phyloP scores from a whole-genome alignment of 1,140 invertebrate species.

The Bursaphelenchus mucronatus region DNA sequence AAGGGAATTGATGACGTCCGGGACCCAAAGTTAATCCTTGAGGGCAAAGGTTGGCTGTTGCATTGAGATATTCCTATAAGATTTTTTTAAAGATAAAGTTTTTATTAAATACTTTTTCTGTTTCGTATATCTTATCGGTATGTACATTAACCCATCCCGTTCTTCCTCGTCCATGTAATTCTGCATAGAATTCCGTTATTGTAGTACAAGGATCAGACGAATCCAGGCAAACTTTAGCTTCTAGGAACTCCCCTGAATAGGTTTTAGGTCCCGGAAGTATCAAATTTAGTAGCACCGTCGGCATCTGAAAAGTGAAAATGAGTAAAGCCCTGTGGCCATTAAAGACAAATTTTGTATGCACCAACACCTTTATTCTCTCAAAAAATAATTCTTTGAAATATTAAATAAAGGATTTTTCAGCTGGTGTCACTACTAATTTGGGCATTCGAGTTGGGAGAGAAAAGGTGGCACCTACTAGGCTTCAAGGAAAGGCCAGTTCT shows the following conservation, averaged over 20 bases:
- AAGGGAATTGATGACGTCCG: constrained; percentile 51
- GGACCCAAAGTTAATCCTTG: constrained; percentile 31
- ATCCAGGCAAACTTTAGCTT: constrained; percentile 49
- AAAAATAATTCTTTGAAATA: too few species aligned
- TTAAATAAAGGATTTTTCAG: too few species aligned
- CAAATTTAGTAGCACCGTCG: constrained; percentile 49
- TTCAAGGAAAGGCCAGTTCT: too few species aligned
- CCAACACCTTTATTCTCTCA: too few species aligned
- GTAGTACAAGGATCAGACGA: constrained; percentile 53
- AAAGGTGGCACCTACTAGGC: too few species aligned
- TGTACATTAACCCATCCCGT: constrained; percentile 60
- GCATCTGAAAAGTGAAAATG: constrained; percentile 46
- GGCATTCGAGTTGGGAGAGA: too few species aligned
- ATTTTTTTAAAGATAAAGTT: not conserved
- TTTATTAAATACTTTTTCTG: constrained; percentile 41
- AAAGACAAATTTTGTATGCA: too few species aligned
- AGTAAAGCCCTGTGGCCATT: too few species aligned
- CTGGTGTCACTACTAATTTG: too few species aligned
- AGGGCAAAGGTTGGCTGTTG: constrained; percentile 33
- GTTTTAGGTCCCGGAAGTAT: constrained; percentile 45
- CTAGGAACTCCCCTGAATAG: constrained; percentile 49
- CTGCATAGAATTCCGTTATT: constrained; percentile 43
- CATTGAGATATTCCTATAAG: constrained; percentile 40
- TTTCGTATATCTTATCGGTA: constrained; percentile 58
- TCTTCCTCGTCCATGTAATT: constrained; percentile 48